Percentiles rank a stretch among this genome's conserved stretches.
Conservation (phyloP, 2,113 vertebrate genomes). For the Malurus alboscapulatus region DNA sequence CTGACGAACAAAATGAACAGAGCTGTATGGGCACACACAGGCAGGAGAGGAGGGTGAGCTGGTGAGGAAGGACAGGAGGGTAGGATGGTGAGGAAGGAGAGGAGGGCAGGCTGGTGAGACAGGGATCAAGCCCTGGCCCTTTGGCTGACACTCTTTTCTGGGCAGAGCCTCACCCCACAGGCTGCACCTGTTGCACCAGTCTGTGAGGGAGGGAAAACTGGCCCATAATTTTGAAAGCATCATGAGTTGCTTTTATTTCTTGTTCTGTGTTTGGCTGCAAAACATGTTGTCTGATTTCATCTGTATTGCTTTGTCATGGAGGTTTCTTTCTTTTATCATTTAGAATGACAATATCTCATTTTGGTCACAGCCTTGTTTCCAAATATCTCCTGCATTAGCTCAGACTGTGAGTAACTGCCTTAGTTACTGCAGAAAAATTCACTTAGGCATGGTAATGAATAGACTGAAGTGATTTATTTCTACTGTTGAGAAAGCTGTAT, state of each 20-base stretch:
- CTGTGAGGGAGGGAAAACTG: neutral
- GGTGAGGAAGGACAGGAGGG: neutral
- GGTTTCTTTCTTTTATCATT: neutral
- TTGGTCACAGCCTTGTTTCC: neutral
- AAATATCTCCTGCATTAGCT: neutral
- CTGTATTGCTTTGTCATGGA: neutral
- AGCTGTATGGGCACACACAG: accelerated
- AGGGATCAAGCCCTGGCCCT: neutral
- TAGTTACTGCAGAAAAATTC: neutral
- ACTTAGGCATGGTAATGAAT: neutral
- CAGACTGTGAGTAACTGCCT: neutral
- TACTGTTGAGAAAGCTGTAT: neutral
- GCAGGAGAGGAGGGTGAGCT: neutral
- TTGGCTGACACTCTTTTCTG: accelerated
- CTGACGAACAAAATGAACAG: neutral
- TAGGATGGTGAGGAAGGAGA: neutral
- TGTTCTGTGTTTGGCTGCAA: neutral
- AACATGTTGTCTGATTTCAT: neutral
- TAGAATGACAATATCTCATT: neutral
- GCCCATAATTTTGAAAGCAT: neutral
- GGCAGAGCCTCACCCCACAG: neutral
- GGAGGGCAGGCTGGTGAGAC: neutral
- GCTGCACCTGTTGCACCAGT: neutral
- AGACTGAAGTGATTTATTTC: neutral
- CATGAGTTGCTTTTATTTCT: neutral